Evolutionary conservation across 2,888 invertebrate species (phyloP), one percentile per base, ranked within the genome.

Genomic region (Drosophila kambysellisi): DNA sequence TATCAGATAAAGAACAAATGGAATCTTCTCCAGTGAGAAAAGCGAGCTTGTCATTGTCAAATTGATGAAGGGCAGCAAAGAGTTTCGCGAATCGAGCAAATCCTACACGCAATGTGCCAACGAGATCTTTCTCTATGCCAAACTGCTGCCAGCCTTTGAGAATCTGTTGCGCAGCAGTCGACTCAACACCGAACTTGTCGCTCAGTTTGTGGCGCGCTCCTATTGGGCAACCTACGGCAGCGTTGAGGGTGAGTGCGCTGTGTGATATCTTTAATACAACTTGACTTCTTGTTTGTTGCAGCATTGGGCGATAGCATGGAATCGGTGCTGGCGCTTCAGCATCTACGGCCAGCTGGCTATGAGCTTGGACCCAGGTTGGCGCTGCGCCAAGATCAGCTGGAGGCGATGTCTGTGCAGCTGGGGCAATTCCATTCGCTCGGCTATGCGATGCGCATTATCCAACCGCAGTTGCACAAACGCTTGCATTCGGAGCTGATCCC

Each of bases 51-150:
- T 91, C 17, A 82, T 93, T 57, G 88, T 88, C 0, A 93, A 93
- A 69, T 92, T 93, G 59, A 93, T 93, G 92, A 92, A 91, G 63
- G 92, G 93, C 29, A 89, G 88, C 53, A 78, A 80, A 3, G 69
- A 75, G 17, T 92, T 92, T 51, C 91, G 93, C 1, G 82, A 85
- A 33, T 80, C 81, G 3, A 91, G 91, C 65, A 91, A 91, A 74
- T 91, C 91, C 3, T 91, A 91, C 58, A 86, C 80, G 20, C 93
- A 93, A 76, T 93, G 92, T 64, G 83, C 90, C 35, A 93, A 93
- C 71, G 93, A 93, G 69, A 76, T 92, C 15, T 92, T 86, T 35
- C 88, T 91, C 35, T 93, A 93, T 53, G 76, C 79, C 3, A 80
- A 91, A 37, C 83, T 93, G 0, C 70, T 93, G 63, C 92, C 93